Conservation (phyloP, 2,888 invertebrate genomes). For the Hypsopygia costalis region DNA sequence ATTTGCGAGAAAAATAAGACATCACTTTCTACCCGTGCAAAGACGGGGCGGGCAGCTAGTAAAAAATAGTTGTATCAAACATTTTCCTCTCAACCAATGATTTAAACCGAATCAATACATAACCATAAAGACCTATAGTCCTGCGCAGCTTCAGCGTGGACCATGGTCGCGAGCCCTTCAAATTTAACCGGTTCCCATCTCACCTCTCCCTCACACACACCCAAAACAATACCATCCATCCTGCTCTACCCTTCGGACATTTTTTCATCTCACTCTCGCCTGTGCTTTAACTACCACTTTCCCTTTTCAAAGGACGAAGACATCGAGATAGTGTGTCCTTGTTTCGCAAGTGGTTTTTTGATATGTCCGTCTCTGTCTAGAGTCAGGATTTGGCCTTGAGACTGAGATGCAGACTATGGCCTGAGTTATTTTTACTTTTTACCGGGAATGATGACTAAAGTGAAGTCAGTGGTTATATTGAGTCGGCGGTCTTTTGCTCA, state of each 20-base stretch:
- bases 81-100: slow-evolving; percentile 25
- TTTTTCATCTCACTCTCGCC: slow-evolving; percentile 78
- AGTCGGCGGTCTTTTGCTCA: slow-evolving; percentile 1
- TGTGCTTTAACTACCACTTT: slow-evolving; percentile 70
- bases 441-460: slow-evolving; percentile 76
- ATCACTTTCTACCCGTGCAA: too few species aligned
- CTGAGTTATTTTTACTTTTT: slow-evolving; percentile 77
- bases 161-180: slow-evolving; percentile 70
- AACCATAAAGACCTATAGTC: slow-evolving; percentile 56
- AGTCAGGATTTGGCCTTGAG: slow-evolving; percentile 76
- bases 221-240: slow-evolving; percentile 30
- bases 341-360: slow-evolving; percentile 17
- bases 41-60: too few species aligned
- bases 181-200: slow-evolving; percentile 72
- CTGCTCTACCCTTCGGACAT: slow-evolving; percentile 60
- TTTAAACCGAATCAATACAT: slow-evolving; percentile 56
- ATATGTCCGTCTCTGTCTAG: slow-evolving; percentile 42
- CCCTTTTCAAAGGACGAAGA: slow-evolving; percentile 80
- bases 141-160: slow-evolving; percentile 53
- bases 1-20: too few species aligned
- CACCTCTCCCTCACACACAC: slow-evolving; percentile 32
- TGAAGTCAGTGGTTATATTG: slow-evolving; percentile 42
- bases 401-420: slow-evolving; percentile 68
- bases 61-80: too few species aligned
- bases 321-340: slow-evolving; percentile 39